phyloP scores from a whole-genome alignment of 1,140 invertebrate species.

The Eulimnadia texana region DNA sequence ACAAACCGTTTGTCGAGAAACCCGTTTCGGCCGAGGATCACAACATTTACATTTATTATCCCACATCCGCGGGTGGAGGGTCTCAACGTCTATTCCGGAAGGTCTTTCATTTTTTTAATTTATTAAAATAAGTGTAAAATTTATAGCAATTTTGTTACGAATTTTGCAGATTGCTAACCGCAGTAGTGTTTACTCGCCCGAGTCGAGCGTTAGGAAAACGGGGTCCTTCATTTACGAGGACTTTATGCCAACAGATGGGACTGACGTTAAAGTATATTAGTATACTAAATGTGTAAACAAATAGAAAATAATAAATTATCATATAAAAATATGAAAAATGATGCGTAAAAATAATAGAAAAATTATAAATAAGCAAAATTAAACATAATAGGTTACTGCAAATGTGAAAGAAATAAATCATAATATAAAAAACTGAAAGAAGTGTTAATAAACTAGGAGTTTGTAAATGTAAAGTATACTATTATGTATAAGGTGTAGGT shows the following conservation, averaged over 20 bases:
- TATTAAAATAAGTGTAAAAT: no score
- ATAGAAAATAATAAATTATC: no score
- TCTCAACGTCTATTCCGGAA: constrained; percentile 94
- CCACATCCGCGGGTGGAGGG: constrained; percentile 91
- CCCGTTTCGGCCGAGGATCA: constrained; percentile 97
- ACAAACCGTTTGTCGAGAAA: constrained; percentile 99
- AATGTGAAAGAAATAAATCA: not conserved
- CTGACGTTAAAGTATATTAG: constrained; percentile 72
- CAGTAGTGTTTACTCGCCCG: constrained; percentile 94
- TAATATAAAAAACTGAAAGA: not conserved
- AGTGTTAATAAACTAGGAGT: no score
- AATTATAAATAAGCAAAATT: no score
- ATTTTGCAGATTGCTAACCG: constrained; percentile 79
- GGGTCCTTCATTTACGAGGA: constrained; percentile 99
- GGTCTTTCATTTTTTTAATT: constrained; percentile 34
- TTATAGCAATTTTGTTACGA: not conserved
- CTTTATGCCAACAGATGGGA: constrained; percentile 99
- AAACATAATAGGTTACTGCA: no score
- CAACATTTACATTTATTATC: constrained; percentile 99
- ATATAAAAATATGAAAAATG: no score
- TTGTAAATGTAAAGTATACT: no score
- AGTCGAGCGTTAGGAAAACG: constrained; percentile 86
- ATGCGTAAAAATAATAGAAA: no score
- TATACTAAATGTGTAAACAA: no score
- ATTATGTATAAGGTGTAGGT: no score